Percentiles rank a stretch among this genome's conserved stretches.
Evolutionary conservation across 2,888 invertebrate species (phyloP).

Genomic region (Tenthredo distinguenda): DNA sequence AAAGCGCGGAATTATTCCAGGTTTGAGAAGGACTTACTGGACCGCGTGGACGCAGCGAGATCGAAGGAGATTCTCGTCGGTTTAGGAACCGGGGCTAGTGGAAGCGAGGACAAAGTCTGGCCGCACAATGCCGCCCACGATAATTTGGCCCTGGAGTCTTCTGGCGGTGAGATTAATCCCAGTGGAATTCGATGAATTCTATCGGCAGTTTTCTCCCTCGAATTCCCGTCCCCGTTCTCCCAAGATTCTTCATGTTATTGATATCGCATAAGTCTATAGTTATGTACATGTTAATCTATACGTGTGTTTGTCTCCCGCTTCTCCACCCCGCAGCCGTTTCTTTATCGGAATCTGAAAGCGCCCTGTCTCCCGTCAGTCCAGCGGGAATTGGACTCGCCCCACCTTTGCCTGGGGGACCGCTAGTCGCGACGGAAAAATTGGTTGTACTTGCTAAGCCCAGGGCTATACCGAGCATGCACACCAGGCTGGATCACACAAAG

Average conservation of each 20-base stretch:
- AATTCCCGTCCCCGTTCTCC: neutral
- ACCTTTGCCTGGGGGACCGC: constrained; percentile 69
- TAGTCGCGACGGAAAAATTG: constrained; percentile 78
- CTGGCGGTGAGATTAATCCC: constrained; percentile 53
- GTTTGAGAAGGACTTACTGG: constrained; percentile 72
- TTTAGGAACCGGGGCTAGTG: constrained; percentile 50
- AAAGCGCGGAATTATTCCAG: constrained; percentile 55
- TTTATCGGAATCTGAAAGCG: constrained; percentile 70
- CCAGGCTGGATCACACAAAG: constrained; percentile 83
- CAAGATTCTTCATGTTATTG: neutral
- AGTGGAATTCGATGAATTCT: constrained; percentile 22
- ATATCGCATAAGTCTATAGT: neutral
- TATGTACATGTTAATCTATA: neutral
- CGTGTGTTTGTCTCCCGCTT: neutral
- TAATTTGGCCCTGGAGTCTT: constrained; percentile 56
- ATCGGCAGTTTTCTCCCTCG: neutral
- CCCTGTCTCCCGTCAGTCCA: constrained; percentile 67
- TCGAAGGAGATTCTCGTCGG: constrained; percentile 65
- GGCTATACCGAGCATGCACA: constrained; percentile 82
- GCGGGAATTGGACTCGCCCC: constrained; percentile 63
- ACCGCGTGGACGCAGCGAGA: constrained; percentile 69
- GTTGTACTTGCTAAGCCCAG: constrained; percentile 78
- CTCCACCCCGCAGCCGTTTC: constrained; percentile 13
- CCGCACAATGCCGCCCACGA: constrained; percentile 58
- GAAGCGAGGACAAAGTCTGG: constrained; percentile 67